Base-by-base conservation (phyloP, 2,888 invertebrate genomes). In the Willowsia nigromaculata region DNA sequence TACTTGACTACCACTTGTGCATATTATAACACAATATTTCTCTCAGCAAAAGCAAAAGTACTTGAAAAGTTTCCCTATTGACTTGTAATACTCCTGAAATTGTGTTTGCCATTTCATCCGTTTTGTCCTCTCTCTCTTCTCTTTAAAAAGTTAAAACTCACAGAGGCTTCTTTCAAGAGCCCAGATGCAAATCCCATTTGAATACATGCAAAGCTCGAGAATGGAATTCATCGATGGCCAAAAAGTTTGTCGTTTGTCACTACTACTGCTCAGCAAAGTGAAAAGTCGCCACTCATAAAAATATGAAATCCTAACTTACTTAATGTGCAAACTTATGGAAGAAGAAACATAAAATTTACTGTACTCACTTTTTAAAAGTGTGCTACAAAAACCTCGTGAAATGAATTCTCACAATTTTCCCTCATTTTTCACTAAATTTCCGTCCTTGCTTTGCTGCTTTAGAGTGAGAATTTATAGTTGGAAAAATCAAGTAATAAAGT, bases 191-290 rank as follows among this genome's bases (percentile, higher is more conserved):
- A 74, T 74, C 47, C 27, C 74, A 47, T 74, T 27, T 43, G 74
- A 0, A 27, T n/a, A 33, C n/a, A 27, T 22, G 25, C 11, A 47
- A 27, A 50, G 22, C 15, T 74, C 0, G 30, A 47, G n/a, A 7
- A 22, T 5, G n/a, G 27, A 25, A 47, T 27, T 74, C 47, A 27
- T 27, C 25, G 27, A 74, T 27, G 47, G 74, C 74, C 47, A 74
- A 74, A 74, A 71, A 71, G 68, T 71, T 71, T 74, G 74, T 47
- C 74, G 25, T 68, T 40, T 68, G 40, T 68, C 40, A 37, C n/a
- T 22, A 65, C n/a, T n/a, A n/a, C n/a, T n/a, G n/a, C n/a, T 18
- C 65, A 65, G 62, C 6, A 40, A 71, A 15, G 13, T 11, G 27
- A 71, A 71, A 18, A 37, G 33, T 30, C n/a, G 5, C 13, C 13